Base-by-base conservation (phyloP, 2,113 vertebrate genomes). In the Ictalurus furcatus region DNA sequence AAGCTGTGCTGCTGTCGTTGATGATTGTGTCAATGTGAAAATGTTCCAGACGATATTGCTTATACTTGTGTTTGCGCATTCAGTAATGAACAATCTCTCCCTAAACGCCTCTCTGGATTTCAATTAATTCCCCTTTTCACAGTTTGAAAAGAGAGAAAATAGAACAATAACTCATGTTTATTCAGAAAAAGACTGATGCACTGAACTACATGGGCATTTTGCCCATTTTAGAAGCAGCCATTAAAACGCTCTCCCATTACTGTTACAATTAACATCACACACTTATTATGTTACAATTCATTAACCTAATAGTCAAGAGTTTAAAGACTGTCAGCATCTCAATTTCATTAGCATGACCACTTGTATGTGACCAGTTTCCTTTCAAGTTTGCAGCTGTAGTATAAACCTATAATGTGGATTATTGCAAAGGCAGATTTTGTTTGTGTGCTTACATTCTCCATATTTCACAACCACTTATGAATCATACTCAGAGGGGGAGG, bases 401-500 rank as follows among this genome's bases (percentile, higher is more conserved):
- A 54, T 73, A 73, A 86, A 89, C 67, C 81, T 82, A 44, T 71
- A 85, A 89, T 73, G 76, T 65, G 59, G 85, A 59, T 81, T 87
- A 79, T 28, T 82, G 56, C 52, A 87, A 78, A 89, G 30, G 61
- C 90, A 85, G 81, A 79, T 87, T 85, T 89, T 88, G 85, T 85
- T 84, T 90, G 82, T 78, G 69, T 84, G 87, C 82, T 81, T 88
- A 86, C 87, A 85, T 81, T 89, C 52, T 61, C 85, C 88, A 67
- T 59, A 90, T 91, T 90, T 90, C 89, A 91, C 87, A 90, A 88
- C 76, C 85, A 25, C 84, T 89, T 92, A 90, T 87, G 85, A 90
- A 89, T 90, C 86, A 88, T 84, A 86, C 74, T 86, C 83, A 59
- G 76, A 83, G 63, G 89, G 87, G 89, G 79, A 88, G 67, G 61